Percentiles rank a stretch among this genome's conserved stretches.
Evolutionary conservation across 2,888 invertebrate genomes (phyloP).

Genomic region (Chymomyza fuscimana): DNA sequence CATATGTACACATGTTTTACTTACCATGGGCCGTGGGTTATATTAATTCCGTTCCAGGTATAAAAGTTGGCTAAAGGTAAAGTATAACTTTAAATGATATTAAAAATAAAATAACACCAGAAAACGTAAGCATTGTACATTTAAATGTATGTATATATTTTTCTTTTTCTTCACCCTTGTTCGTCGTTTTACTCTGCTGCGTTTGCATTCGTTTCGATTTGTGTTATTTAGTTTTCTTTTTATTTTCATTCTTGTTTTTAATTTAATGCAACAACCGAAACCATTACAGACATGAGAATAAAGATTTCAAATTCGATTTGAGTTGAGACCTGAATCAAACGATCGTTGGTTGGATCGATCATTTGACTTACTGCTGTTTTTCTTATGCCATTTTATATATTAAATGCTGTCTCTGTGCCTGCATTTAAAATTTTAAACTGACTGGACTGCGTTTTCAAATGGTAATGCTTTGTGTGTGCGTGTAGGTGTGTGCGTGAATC

Average conservation of each 20-base stretch:
- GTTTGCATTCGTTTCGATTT: conserved; percentile 8
- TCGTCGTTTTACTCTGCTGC: neutral
- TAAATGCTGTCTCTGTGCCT: neutral
- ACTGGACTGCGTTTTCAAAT: conserved; percentile 5
- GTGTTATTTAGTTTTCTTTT: conserved; percentile 13
- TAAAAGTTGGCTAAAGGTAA: neutral
- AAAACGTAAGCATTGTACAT: conserved; percentile 57
- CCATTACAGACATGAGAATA: conserved; percentile 65
- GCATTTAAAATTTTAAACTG: conserved; percentile 4
- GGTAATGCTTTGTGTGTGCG: conserved; percentile 4
- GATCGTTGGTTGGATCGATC: conserved; percentile 4
- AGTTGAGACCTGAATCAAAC: conserved; percentile 2
- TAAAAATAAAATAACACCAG: neutral
- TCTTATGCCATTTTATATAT: neutral
- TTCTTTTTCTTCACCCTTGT: conserved; percentile 34
- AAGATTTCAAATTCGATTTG: conserved; percentile 62
- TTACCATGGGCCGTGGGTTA: neutral
- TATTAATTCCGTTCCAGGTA: neutral
- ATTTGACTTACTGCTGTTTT: conserved; percentile 4
- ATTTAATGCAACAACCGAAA: conserved; percentile 51
- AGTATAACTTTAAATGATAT: neutral
- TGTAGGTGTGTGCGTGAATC: conserved; percentile 46
- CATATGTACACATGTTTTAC: no score
- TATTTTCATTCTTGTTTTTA: conserved; percentile 19
- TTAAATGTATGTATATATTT: conserved; percentile 65